Evolutionary conservation across 2,797 vertebrate genomes (phyloP), one percentile per base, ranked within the genome.

Genomic region (Crocidura indochinensis): DNA sequence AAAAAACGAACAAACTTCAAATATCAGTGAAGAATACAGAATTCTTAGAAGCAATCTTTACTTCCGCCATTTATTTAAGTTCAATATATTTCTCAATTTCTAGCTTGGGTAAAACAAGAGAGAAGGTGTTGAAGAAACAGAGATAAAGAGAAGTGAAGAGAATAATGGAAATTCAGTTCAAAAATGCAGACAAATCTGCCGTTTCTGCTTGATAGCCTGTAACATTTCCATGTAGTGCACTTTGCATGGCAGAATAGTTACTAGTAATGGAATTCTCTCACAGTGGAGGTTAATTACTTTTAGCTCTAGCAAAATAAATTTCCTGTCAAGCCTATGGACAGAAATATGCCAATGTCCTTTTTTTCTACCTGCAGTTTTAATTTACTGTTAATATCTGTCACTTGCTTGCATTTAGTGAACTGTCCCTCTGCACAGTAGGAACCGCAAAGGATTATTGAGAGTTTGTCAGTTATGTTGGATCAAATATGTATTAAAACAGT

Each of bases 281-380:
- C 98, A 97, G 97, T 98, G 97, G 98, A 99, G 98, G 99, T 99
- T 99, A 99, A 99, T 99, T 99, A 99, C 98, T 98, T 98, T 98
- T 97, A 98, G 97, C 97, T 97, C 92, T 86, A 96, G 96, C 96
- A 98, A 98, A 98, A 98, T 98, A 98, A 98, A 98, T 98, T 98
- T 98, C 97, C 97, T 98, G 98, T 98, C 98, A 98, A 98, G 93
- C 78, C 96, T 84, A 95, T 46, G 96, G 97, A 98, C 97, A 98
- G 96, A 95, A 97, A 97, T 98, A 97, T 96, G 97, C 97, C 97
- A 92, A 94, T 97, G 96, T 97, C 96, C 96, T 95, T 79, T 60
- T 97, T 98, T 98, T 98, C 98, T 97, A 98, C 98, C 98, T 98
- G 96, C 89, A 97, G 95, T 98, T 98, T 98, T 98, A 98, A 98